Evolutionary conservation across 2,797 vertebrate species (phyloP), one percentile per base, ranked within the genome.

Genomic region (Bufotes viridis): DNA sequence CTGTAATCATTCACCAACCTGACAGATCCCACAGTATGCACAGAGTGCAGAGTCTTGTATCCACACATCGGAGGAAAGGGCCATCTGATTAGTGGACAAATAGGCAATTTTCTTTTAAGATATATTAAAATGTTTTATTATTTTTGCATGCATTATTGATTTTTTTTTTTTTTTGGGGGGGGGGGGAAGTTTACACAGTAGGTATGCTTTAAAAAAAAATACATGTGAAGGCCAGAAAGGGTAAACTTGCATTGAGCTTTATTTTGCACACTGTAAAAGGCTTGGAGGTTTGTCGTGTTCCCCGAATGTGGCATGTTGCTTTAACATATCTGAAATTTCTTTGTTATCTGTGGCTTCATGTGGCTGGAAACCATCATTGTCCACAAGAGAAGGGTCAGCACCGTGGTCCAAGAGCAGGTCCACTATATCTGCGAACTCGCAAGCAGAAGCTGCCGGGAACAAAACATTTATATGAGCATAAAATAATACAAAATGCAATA

Each of bases 351-450:
- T 98, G 90, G 97, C 98, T 93, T 99, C 97, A 86, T 97, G 96
- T 0, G 98, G 98, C 78, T 98, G 95, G 87, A 96, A 98, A 86
- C 98, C 98, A 74, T 99, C 98, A 88, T 96, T 94, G 93, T 99
- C 98, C 91, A 96, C 97, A 90, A 99, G 96, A 1, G 92, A 93
- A 1, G 98, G 96, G 94, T 99, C 95, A 0, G 98, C 98, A 22
- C 98, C 98, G 0, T 94, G 93, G 83, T 95, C 94, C 90, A 99
- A 96, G 90, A 99, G 94, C 78, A 99, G 95, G 92, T 99, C 97
- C 91, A 99, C 98, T 0, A 99, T 96, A 88, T 99, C 98, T 20
- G 94, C 89, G 90, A 99, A 99, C 94, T 99, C 98, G 0, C 98
- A 99, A 12, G 98, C 97, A 0, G 98, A 97, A 1, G 98, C 98